phyloP scores from a whole-genome alignment of 2,797 vertebrate species.

The Anas acuta region DNA sequence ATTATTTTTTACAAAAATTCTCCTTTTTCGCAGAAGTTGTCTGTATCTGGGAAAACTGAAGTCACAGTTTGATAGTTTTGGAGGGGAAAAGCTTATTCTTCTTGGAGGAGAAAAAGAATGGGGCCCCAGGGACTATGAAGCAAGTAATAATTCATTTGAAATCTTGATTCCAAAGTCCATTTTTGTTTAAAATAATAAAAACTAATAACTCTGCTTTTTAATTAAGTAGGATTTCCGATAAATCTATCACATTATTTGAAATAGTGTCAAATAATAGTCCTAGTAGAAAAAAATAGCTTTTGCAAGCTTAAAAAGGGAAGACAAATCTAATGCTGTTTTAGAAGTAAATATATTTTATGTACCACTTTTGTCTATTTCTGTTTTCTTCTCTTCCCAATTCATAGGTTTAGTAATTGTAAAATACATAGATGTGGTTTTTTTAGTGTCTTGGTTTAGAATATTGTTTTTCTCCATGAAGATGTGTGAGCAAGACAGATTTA shows the following conservation, averaged over 20 bases:
- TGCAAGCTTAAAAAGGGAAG: neutral
- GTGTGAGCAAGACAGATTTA: neutral
- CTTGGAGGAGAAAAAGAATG: neutral
- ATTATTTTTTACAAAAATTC: neutral
- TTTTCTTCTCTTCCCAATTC: neutral
- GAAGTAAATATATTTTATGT: neutral
- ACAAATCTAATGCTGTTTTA: neutral
- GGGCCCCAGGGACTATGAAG: neutral
- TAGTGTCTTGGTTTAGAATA: neutral
- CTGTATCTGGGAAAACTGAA: neutral
- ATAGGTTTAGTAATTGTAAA: neutral
- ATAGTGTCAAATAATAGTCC: neutral
- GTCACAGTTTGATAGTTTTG: neutral
- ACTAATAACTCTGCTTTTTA: neutral
- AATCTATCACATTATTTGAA: neutral
- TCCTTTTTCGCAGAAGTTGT: neutral
- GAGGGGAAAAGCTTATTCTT: neutral
- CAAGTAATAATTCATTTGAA: conserved; percentile 12
- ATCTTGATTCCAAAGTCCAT: neutral
- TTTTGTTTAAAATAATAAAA: neutral
- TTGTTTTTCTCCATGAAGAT: neutral
- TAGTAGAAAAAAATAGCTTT: neutral
- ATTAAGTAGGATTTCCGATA: neutral
- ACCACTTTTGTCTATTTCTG: neutral
- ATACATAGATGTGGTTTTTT: neutral